Evolutionary conservation across 2,888 invertebrate species (phyloP), one percentile per base, ranked within the genome.

Genomic region (Mermis nigrescens): DNA sequence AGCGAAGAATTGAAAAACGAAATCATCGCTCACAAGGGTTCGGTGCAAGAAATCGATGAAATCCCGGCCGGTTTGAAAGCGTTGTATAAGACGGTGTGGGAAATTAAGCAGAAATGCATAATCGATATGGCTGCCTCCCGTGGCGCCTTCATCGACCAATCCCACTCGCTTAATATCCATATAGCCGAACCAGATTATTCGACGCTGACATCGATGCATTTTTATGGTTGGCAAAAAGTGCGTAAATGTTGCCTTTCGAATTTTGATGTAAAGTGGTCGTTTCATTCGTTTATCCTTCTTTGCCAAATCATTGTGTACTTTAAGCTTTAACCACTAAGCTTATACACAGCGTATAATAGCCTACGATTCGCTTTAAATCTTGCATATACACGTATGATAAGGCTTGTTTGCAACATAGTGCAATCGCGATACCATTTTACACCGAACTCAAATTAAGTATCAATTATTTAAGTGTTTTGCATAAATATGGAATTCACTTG

Each of bases 141-240:
- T 64, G 95, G 92, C 1, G 90, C 95, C 0, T 98, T 86, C 73
- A 94, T 99, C 68, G 98, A 99, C 76, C 98, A 98, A 77, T 91
- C 91, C 64, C 98, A 99, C 73, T 92, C 92, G 0, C 82, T 99
- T 67, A 99, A 98, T 74, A 83, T 99, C 64, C 92, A 95, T 75
- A 87, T 99, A 60, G 92, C 89, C 2, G 84, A 87, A 71, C 90
- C 98, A 2, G 87, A 84, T 70, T 87, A 87, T 71, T 89, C 86
- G 2, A 89, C 89, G 73, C 77, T 98, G 58, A 87, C 91, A 1
- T 94, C 94, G 1, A 95, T 99, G 82, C 98, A 99, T 76, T 98
- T 98, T 75, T 87, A 88, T 73, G 88, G 87, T 0, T 98, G 98
- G 98, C 84, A 86, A 76, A 80, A 84, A 76, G 82, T 80, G 71